A percentile compares a stretch with the other conserved stretches of the same genome.
These are phyloP conservation scores for Cynoglossus semilaevis DNA, from an alignment of 2,113 vertebrate species.

Conservation along the genomic window DNA sequence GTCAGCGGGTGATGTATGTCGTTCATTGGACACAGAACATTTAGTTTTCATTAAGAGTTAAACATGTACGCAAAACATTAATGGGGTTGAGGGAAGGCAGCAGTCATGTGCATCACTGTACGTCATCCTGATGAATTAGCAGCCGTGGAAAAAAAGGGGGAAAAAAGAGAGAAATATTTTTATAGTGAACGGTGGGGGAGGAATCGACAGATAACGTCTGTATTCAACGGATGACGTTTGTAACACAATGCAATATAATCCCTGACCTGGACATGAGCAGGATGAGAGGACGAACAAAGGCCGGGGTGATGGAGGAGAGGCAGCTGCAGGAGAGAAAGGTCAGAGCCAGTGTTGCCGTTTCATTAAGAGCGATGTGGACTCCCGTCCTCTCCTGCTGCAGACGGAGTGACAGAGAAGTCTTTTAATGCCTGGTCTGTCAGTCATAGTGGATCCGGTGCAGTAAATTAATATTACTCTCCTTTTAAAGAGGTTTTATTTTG, in stretches of 20 bases:
- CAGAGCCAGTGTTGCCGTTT: slow-evolving; percentile 54
- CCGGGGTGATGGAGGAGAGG: slow-evolving; percentile 23
- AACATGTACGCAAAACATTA: slow-evolving; percentile 80
- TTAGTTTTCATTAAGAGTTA: slow-evolving; percentile 85
- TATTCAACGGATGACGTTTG: slow-evolving; percentile 65
- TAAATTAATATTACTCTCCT: slow-evolving; percentile 73
- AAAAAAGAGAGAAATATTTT: slow-evolving; percentile 60
- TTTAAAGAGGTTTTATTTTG: slow-evolving; percentile 68
- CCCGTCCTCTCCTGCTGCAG: slow-evolving; percentile 34
- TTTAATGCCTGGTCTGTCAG: slow-evolving; percentile 66
- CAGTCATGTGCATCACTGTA: slow-evolving; percentile 56
- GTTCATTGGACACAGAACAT: slow-evolving; percentile 82
- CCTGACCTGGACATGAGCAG: slow-evolving; percentile 48
- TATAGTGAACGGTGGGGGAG: slow-evolving; percentile 59
- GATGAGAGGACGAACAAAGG: slow-evolving; percentile 36
- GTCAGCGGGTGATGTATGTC: slow-evolving; percentile 76
- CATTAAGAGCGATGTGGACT: slow-evolving; percentile 65
- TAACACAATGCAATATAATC: slow-evolving; percentile 63
- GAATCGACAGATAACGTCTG: slow-evolving; percentile 65
- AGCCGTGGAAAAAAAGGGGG: slow-evolving; percentile 44
- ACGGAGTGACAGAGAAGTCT: slow-evolving; percentile 61
- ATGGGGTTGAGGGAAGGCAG: slow-evolving; percentile 69
- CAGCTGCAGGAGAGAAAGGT: slow-evolving; percentile 60
- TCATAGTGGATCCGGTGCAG: slow-evolving; percentile 69
- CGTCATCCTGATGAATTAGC: slow-evolving; percentile 77